Base-by-base conservation (phyloP, 2,113 vertebrate species). In the Cheirogaleus medius region DNA sequence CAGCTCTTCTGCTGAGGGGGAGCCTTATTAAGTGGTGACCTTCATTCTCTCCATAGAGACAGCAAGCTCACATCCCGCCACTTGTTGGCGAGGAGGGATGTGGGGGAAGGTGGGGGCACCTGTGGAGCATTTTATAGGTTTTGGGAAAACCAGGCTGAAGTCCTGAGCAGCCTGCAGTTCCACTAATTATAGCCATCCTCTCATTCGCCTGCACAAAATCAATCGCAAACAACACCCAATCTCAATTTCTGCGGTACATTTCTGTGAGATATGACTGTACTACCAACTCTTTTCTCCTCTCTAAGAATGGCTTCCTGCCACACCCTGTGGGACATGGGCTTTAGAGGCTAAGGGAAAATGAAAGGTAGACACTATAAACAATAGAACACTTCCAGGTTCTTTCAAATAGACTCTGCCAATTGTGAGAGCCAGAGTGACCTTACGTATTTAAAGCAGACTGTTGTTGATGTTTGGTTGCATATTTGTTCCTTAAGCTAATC, bases 171-270 rank as follows among this genome's bases (percentile, higher is more conserved):
- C 90, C 80, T 78, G 82, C 52, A 44, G 64, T 52, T 96, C 68
- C 21, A 2, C 58, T 96, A 96, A 91, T 96, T 96, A 90, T 54
- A 44, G 73, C n/a, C 63, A 74, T 87, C 74, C 18, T 97, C 80
- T 69, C 74, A 42, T 81, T 87, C 3, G 3, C 76, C 66, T 76
- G 83, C n/a, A 37, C 47, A 71, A 83, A 94, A 93, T 96, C 97
- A 92, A 87, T 77, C 77, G 80, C 87, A 66, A 82, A 42, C 74
- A 97, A 85, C 52, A 92, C 54, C 89, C 78, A 8, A 5, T 56
- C 66, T 92, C 54, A 80, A 87, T 95, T 95, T 85, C 86, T 1
- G 1, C 0, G 0, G 23, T 49, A 27, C 32, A 23, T 74, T 94
- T 69, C 90, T 97, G 86, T 0, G 4, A 86, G 78, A 32, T 77